Evolutionary conservation across 1,140 invertebrate genomes (phyloP).

Genomic region (Papilio polytes): DNA sequence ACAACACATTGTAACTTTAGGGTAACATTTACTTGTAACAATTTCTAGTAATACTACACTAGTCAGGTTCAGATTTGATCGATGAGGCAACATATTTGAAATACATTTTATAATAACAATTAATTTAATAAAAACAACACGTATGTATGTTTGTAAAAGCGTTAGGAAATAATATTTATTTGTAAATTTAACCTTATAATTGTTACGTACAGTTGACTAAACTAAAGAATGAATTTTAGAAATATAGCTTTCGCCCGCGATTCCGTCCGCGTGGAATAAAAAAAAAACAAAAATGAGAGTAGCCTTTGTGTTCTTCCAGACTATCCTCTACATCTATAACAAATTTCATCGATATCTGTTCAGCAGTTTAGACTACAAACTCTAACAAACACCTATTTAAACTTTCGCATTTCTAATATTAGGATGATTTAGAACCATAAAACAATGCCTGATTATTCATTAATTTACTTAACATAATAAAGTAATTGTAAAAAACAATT

Average conservation of each 20-base stretch:
- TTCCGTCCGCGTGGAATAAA: too few relatives aligned
- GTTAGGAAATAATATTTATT: constrained; percentile 2
- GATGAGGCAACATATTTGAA: not conserved
- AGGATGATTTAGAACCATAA: too few relatives aligned
- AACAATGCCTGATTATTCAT: too few relatives aligned
- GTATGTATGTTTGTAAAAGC: constrained; percentile 12
- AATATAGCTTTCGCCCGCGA: too few relatives aligned
- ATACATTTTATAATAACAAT: not conserved
- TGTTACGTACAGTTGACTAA: not conserved
- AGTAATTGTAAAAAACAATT: not conserved
- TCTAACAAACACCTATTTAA: too few relatives aligned
- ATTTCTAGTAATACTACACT: not conserved
- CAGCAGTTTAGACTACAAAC: too few relatives aligned
- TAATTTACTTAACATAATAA: not conserved
- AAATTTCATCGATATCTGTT: too few relatives aligned
- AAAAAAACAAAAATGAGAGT: too few relatives aligned
- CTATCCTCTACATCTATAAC: too few relatives aligned
- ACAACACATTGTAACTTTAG: not conserved
- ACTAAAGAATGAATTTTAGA: not conserved
- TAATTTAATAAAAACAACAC: constrained; percentile 4
- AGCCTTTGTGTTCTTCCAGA: too few relatives aligned
- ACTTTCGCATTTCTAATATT: too few relatives aligned
- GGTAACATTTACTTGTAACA: not conserved
- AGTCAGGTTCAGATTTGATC: not conserved
- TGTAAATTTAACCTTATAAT: not conserved